Conservation (phyloP, 2,888 invertebrate genomes). For the Siphlonurus alternatus region DNA sequence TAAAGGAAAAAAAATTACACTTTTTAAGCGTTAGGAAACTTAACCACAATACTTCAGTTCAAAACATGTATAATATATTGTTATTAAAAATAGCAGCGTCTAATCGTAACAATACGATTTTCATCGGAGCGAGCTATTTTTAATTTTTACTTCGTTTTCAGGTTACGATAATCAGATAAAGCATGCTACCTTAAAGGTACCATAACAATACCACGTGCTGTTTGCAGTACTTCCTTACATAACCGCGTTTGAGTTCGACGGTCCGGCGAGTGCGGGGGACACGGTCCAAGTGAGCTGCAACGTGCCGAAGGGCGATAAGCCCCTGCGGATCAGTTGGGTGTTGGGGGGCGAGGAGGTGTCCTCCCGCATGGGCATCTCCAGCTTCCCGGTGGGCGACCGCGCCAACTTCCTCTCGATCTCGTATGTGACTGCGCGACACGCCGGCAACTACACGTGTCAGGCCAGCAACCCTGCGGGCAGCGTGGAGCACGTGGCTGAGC, state of each 20-base stretch:
- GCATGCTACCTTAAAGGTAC: no score
- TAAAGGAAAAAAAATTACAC: no score
- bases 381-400: constrained; percentile 29
- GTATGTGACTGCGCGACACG: constrained; percentile 27
- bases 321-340: constrained; percentile 19
- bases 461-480: constrained; percentile 37
- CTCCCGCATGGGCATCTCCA: constrained; percentile 23
- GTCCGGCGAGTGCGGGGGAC: constrained; percentile 19
- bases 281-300: constrained; percentile 22
- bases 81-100: no score
- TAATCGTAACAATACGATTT: no score
- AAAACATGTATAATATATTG: no score
- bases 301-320: constrained; percentile 23
- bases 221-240: constrained; percentile 18
- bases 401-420: constrained; percentile 23
- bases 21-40: no score
- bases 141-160: no score
- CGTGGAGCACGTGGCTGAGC: constrained; percentile 31
- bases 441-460: constrained; percentile 45
- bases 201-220: no score
- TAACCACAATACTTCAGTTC: no score
- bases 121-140: no score
- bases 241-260: constrained; percentile 20
- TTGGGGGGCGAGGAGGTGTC: constrained; percentile 24
- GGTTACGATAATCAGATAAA: no score